Conservation (phyloP, 2,113 vertebrate species). For the Nannospalax galili region DNA sequence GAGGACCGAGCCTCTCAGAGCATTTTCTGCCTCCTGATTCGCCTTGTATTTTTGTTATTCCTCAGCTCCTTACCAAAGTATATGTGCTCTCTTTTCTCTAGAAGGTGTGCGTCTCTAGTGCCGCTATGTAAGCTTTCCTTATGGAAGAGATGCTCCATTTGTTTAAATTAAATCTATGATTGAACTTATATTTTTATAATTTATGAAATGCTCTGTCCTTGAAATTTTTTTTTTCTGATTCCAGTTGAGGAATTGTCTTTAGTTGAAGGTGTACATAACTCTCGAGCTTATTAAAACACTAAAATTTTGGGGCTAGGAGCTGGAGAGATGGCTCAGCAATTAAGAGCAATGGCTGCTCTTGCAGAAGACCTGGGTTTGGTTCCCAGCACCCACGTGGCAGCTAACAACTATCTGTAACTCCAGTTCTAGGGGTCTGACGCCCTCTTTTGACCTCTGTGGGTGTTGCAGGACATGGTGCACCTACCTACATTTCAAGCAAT, state of each 20-base stretch:
- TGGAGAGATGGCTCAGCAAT: no score
- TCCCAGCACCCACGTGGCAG: no score
- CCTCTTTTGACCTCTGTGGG: no score
- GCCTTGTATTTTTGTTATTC: conserved; percentile 21
- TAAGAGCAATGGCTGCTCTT: no score
- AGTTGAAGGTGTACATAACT: conserved; percentile 20
- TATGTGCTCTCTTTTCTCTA: conserved; percentile 54
- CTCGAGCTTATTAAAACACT: not conserved
- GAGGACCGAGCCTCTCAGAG: conserved; percentile 60
- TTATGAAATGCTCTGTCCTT: conserved; percentile 49
- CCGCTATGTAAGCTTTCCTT: conserved; percentile 61
- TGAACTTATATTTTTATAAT: conserved; percentile 78
- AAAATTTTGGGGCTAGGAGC: no score
- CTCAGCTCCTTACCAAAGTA: conserved; percentile 4
- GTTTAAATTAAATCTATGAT: conserved; percentile 77
- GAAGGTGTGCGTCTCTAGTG: conserved; percentile 46
- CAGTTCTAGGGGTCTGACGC: no score
- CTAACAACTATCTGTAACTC: no score
- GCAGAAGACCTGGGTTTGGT: no score
- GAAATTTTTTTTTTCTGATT: conserved; percentile 32
- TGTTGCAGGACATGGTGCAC: no score
- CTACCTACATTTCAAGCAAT: no score
- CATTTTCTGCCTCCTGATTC: conserved; percentile 6
- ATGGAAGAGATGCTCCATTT: conserved; percentile 75
- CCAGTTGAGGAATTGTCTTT: conserved; percentile 52